Evolutionary conservation across 2,888 invertebrate species (phyloP).

Genomic region (Hypselothyrea guttata): DNA sequence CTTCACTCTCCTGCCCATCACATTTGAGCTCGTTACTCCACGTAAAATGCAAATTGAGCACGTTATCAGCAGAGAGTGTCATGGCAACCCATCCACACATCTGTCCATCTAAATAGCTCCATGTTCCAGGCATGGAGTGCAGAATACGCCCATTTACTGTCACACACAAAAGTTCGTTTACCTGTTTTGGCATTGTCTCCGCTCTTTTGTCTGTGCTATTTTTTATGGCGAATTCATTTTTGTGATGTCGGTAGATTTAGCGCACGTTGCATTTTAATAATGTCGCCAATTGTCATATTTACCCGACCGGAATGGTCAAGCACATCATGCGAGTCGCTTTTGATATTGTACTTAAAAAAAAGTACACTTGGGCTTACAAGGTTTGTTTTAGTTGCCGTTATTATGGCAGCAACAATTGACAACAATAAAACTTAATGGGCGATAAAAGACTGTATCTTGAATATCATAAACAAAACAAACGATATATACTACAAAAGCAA

Average conservation of each 20-base stretch:
- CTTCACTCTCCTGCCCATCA: background rate
- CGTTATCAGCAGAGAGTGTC: constrained; percentile 69
- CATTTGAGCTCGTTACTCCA: constrained; percentile 6
- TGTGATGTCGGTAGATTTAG: constrained; percentile 75
- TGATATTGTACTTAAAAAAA: too few relatives aligned
- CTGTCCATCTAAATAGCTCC: background rate
- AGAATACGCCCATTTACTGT: constrained; percentile 19
- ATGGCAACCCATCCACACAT: constrained; percentile 28
- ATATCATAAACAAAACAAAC: too few relatives aligned
- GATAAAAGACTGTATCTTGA: too few relatives aligned
- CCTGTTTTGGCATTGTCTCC: constrained; percentile 50
- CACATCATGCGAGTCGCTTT: constrained; percentile 19
- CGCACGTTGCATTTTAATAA: constrained; percentile 70
- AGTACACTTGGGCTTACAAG: too few relatives aligned
- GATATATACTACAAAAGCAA: too few relatives aligned
- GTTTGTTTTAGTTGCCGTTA: background rate
- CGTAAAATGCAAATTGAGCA: constrained; percentile 74
- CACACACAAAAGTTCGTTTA: constrained; percentile 29
- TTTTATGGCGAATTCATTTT: constrained; percentile 22
- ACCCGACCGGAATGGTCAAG: constrained; percentile 57
- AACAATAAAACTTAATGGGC: too few relatives aligned
- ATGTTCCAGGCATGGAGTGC: too few relatives aligned
- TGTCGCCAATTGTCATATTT: constrained; percentile 76
- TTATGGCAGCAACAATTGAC: constrained; percentile 20
- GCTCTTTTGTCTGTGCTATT: constrained; percentile 13